phyloP scores from a whole-genome alignment of 2,888 invertebrate species.

The Andrena chrysosceles region DNA sequence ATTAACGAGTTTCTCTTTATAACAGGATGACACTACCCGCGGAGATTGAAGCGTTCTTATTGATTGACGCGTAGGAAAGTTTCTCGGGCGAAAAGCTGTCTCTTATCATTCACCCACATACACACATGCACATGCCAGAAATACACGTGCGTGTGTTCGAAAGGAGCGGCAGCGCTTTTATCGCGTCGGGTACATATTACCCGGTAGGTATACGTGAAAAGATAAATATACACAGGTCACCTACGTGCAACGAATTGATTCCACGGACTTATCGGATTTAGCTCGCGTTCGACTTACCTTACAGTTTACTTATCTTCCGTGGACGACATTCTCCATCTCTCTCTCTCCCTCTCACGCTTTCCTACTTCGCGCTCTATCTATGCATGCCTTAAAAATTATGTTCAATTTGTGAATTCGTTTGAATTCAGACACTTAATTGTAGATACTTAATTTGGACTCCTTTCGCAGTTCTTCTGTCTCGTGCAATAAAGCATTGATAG shows the following conservation, averaged over 20 bases:
- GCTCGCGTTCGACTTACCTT: slow-evolving; percentile 52
- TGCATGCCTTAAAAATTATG: slow-evolving; percentile 7
- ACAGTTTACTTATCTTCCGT: slow-evolving; percentile 50
- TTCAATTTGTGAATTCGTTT: not conserved
- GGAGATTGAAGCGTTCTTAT: slow-evolving; percentile 21
- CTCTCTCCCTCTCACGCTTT: not conserved
- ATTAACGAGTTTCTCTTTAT: slow-evolving; percentile 11
- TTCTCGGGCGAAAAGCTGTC: slow-evolving; percentile 49
- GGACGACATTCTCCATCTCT: slow-evolving; percentile 20
- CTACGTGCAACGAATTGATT: slow-evolving; percentile 65
- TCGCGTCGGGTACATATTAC: slow-evolving; percentile 48
- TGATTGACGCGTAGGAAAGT: slow-evolving; percentile 33
- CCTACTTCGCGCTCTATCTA: not conserved
- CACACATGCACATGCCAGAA: not conserved
- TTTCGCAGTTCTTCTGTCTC: no score
- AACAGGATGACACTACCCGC: not conserved
- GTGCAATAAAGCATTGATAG: no score
- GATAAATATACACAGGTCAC: slow-evolving; percentile 66
- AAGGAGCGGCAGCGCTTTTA: slow-evolving; percentile 49
- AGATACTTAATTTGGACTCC: no score
- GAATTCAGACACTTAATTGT: not conserved
- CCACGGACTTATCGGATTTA: slow-evolving; percentile 63
- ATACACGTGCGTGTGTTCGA: slow-evolving; percentile 25
- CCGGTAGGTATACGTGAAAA: slow-evolving; percentile 44
- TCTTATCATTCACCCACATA: slow-evolving; percentile 54